Evolutionary conservation across 2,797 vertebrate genomes (phyloP), one percentile per base, ranked within the genome.

Genomic region (Triplophysa bombifrons): DNA sequence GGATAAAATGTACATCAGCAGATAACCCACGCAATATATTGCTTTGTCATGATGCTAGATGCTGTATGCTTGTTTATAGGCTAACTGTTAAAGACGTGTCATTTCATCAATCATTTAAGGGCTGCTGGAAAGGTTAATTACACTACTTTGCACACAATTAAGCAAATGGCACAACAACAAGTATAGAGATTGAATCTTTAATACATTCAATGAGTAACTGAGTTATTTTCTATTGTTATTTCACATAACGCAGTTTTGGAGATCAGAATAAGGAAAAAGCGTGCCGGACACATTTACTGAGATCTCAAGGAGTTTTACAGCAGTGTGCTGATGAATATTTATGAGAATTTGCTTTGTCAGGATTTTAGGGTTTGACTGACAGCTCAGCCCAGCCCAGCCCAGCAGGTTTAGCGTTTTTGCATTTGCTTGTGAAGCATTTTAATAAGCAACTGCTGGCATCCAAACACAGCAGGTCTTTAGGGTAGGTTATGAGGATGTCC

Each of bases 291-390:
- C 13, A n/a, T 68, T 58, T 30, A 16, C 22, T 56, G 20, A 11
- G 22, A 9, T 69, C 61, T 63, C 71, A 14, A 71, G 27, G 67
- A 78, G 67, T 70, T 70, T 78, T 16, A 10, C 46, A n/a, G 30
- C 5, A 11, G 11, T 16, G 48, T 46, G 22, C 17, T 6, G 25
- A 72, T 80, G n/a, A 80, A 46, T 73, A 73, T 80, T 80, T 51
- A 80, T 65, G 34, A 72, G 64, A 50, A 67, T 38, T 67, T 80
- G 41, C 51, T 73, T 80, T 63, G 70, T 72, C 70, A 65, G 51
- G 61, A 65, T 72, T 53, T 53, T 20, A 53, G 68, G 25, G 69
- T 72, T 72, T 80, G 78, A 73, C 25, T 73, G 78, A 73, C 78
- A 67, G 78, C 61, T 67, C 25, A 55, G 61, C 25, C 77, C 51